These are phyloP conservation scores for Oenanthe oenanthe DNA, from an alignment of 2,113 vertebrate genomes.

Conservation along the genomic window DNA sequence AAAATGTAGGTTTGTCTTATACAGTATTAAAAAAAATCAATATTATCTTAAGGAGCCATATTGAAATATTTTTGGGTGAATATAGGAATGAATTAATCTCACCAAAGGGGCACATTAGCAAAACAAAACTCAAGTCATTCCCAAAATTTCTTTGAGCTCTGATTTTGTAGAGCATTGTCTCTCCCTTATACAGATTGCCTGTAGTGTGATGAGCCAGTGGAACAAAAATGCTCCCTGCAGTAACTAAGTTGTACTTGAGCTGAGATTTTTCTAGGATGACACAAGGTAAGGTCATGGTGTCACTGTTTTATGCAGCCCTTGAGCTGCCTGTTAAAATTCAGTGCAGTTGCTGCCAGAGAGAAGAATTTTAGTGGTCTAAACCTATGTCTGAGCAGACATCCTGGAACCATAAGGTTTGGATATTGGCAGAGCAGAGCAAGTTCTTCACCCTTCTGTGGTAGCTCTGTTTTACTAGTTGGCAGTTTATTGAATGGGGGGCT, in stretches of 20 bases:
- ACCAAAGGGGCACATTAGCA: background rate
- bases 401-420: conserved; percentile 16
- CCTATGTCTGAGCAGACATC: conserved; percentile 17
- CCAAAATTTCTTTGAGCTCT: background rate
- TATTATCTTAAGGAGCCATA: background rate
- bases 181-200: background rate
- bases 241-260: conserved; percentile 28
- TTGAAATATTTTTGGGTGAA: background rate
- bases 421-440: conserved; percentile 16
- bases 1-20: background rate
- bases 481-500: background rate
- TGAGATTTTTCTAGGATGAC: conserved; percentile 35
- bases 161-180: background rate
- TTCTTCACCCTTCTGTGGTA: conserved; percentile 3
- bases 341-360: background rate
- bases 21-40: background rate
- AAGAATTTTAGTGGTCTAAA: background rate
- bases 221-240: background rate
- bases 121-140: background rate
- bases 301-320: conserved; percentile 41
- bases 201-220: background rate
- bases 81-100: background rate
- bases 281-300: background rate
- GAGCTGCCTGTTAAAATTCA: conserved; percentile 46
- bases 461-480: background rate